Base-by-base conservation (phyloP, 2,113 vertebrate genomes). In the Gopherus evgoodei region DNA sequence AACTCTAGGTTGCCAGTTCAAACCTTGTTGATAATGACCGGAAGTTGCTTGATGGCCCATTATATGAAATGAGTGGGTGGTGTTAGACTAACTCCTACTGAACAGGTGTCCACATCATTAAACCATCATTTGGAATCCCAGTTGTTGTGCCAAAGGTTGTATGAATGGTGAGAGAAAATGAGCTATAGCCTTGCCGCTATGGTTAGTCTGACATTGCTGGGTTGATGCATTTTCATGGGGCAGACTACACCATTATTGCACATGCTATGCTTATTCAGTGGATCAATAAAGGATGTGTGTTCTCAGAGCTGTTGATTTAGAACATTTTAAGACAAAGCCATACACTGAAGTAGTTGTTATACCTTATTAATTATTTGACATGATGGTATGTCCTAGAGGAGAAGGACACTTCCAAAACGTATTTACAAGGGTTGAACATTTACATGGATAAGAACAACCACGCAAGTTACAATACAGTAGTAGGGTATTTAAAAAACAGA, bases 51-150 rank as follows among this genome's bases (percentile, higher is more conserved):
- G 72, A 75, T 75, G n/a, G 72, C 69, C 21, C 19, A 38, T 72
- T 76, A 25, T 44, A 11, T 44, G 42, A 76, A 44, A 76, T 44
- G 42, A 91, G 38, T 47, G 57, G 9, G 8, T 75, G 11, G 27
- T 76, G 21, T 29, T 29, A 57, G 38, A 56, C 25, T 54, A 65
- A 14, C 76, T 83, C 65, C 69, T 69, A n/a, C 8, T 69, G 35
- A 53, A 69, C 7, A 38, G 53, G 53, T 11, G 14, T 13, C 3
- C 53, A 59, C 83, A 47, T 81, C 54, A 44, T 93, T 83, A 89
- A 62, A 65, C 19, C 22, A 25, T 7, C 13, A 65, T 35, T 35
- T 69, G 44, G 75, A 0, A 0, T 54, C 19, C 19, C 69, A 69
- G 9, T 35, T 86, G 59, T 84, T 80, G 72, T 69, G 11, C 25